Evolutionary conservation across 1,140 invertebrate genomes (phyloP), one percentile per base, ranked within the genome.

Genomic region (Helicoverpa zea): DNA sequence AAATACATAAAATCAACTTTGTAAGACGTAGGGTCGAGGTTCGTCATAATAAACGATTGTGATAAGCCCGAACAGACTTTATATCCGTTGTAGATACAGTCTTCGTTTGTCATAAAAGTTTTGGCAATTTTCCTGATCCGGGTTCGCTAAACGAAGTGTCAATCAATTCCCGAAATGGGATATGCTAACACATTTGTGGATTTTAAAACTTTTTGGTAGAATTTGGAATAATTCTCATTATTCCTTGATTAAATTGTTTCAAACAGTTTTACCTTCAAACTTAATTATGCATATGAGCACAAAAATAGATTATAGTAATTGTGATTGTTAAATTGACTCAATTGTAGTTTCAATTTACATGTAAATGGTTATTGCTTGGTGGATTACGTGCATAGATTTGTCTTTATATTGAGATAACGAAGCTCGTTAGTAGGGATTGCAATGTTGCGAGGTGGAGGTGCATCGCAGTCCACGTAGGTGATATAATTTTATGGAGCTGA

Each of bases 21-120:
- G 43, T 47, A 43, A 49, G 18, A 49, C 43, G n/a, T 49, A 68
- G 18, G 16, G 18, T 49, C 16, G 49, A 61, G 23, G 23, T 23
- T 68, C n/a, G 47, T 66, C 10, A 16, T 5, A 68, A 49, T 66
- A 66, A 68, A 68, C 64, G 64, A 68, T 68, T 49, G 64, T 18
- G 64, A 68, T 68, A 68, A 68, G 16, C 18, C 16, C 49, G 64
- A 23, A 49, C 43, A 68, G 43, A 16, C 64, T 66, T 59, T 68
- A 68, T 68, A 68, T 68, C 64, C 64, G 64, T 18, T 68, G 43
- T 68, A 68, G 64, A 68, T 49, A 68, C 64, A 68, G 64, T 49
- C 12, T 68, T 49, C 64, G 64, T 68, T 68, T 68, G 49, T 72
- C 49, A 72, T 72, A 51, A 52, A 72, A 72, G 68, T 72, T 72